Evolutionary conservation across 2,113 vertebrate genomes (phyloP).

Genomic region (Lycaon pictus): DNA sequence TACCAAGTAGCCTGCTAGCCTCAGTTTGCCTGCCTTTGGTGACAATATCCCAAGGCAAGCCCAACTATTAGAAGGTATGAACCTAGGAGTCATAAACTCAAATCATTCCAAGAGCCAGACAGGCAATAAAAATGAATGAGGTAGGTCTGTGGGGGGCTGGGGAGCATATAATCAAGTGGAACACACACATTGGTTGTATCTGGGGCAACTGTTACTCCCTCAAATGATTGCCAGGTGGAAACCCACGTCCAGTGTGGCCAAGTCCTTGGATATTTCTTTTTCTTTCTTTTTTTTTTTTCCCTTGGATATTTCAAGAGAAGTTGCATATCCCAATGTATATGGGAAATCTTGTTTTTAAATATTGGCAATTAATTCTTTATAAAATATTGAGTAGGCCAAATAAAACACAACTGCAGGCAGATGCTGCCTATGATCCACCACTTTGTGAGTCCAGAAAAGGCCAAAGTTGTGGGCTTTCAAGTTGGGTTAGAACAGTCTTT

Average conservation of each 20-base stretch:
- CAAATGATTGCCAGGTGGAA: not conserved
- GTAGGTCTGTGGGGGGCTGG: not conserved
- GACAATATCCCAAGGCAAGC: not conserved
- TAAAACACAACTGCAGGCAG: not conserved
- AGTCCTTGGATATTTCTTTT: not conserved
- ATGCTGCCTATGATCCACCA: not conserved
- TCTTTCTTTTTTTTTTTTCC: not conserved
- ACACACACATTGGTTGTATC: not conserved
- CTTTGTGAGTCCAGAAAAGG: not conserved
- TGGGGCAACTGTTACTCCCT: not conserved
- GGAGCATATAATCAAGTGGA: not conserved
- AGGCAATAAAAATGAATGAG: not conserved
- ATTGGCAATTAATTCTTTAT: not conserved
- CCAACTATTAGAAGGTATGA: not conserved
- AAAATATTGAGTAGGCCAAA: not conserved
- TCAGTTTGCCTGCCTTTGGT: not conserved
- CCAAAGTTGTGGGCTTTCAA: not conserved
- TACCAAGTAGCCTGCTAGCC: not conserved
- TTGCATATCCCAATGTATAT: not conserved
- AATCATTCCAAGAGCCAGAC: not conserved
- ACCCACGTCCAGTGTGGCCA: not conserved
- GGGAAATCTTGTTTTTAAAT: conserved; percentile 23
- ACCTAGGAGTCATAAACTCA: not conserved
- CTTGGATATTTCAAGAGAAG: conserved; percentile 39
- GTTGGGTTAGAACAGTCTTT: not conserved